phyloP scores from a whole-genome alignment of 1,140 invertebrate species.

The Anoplophora glabripennis region DNA sequence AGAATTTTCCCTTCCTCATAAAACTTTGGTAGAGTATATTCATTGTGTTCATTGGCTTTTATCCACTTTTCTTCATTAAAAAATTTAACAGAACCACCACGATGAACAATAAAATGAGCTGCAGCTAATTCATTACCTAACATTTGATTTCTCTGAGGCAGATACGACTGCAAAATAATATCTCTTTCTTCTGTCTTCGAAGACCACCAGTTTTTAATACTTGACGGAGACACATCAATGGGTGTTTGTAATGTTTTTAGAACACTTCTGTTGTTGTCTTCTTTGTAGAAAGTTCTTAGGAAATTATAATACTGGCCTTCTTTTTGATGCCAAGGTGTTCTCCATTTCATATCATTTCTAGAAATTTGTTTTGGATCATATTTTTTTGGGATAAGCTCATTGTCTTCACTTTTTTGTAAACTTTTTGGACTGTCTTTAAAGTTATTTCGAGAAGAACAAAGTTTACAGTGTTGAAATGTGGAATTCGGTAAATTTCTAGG shows the following conservation, averaged over 20 bases:
- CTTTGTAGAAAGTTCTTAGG: constrained; percentile 49
- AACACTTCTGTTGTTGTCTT: constrained; percentile 46
- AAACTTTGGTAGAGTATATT: constrained; percentile 55
- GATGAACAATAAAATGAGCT: constrained; percentile 67
- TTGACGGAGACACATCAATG: constrained; percentile 49
- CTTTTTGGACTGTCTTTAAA: too few species aligned
- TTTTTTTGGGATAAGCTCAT: neutral
- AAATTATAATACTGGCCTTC: constrained; percentile 49
- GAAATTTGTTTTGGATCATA: constrained; percentile 32
- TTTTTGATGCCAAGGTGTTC: constrained; percentile 48
- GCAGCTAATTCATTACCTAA: constrained; percentile 68
- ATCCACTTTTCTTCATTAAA: constrained; percentile 57
- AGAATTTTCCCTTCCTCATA: constrained; percentile 57
- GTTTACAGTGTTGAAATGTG: too few species aligned
- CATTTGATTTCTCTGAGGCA: constrained; percentile 51
- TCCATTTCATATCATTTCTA: constrained; percentile 49
- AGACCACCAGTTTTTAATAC: constrained; percentile 50
- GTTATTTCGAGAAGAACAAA: too few species aligned
- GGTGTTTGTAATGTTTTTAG: constrained; percentile 51
- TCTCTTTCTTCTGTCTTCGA: constrained; percentile 43
- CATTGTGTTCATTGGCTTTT: constrained; percentile 51
- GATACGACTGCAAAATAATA: constrained; percentile 49
- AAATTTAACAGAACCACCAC: constrained; percentile 68
- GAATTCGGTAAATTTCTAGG: too few species aligned
- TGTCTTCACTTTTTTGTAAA: neutral